Conservation (phyloP, 2,888 invertebrate genomes). For the Tinea pellionella region DNA sequence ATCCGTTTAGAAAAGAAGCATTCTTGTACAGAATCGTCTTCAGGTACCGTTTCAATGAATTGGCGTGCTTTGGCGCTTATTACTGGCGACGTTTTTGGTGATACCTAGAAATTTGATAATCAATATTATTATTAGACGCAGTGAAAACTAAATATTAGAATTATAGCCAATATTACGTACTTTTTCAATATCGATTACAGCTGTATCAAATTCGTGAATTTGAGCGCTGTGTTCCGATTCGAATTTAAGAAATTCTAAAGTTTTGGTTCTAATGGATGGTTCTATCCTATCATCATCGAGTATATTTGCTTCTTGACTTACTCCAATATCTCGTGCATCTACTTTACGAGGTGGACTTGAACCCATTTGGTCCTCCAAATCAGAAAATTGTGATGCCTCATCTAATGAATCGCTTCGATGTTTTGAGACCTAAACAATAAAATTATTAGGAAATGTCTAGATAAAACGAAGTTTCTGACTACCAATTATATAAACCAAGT, state of each 20-base stretch:
- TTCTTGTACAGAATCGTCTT: conserved; percentile 66
- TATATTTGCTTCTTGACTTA: conserved; percentile 24
- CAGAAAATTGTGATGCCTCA: conserved; percentile 62
- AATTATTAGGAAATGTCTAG: not conserved
- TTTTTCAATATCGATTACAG: conserved; percentile 37
- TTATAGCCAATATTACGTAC: conserved; percentile 24
- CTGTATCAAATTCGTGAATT: conserved; percentile 27
- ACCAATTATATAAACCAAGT: too few relatives aligned
- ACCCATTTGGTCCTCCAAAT: conserved; percentile 59
- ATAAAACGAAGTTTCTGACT: too few relatives aligned
- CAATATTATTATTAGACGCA: not conserved
- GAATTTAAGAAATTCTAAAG: conserved; percentile 45
- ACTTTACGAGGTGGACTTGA: conserved; percentile 49
- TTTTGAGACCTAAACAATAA: conserved; percentile 43
- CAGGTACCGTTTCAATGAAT: conserved; percentile 66
- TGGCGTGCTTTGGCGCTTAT: conserved; percentile 65
- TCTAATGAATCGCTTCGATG: conserved; percentile 63
- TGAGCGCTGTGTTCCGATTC: conserved; percentile 51
- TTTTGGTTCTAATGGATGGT: conserved; percentile 29
- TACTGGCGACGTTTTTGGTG: conserved; percentile 58
- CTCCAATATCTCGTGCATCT: conserved; percentile 27
- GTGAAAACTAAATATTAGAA: not conserved
- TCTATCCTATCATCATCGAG: conserved; percentile 19
- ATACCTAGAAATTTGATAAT: conserved; percentile 29
- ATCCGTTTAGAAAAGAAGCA: conserved; percentile 66